Base-by-base conservation (phyloP, 2,113 vertebrate species). In the Accipiter cooperii region DNA sequence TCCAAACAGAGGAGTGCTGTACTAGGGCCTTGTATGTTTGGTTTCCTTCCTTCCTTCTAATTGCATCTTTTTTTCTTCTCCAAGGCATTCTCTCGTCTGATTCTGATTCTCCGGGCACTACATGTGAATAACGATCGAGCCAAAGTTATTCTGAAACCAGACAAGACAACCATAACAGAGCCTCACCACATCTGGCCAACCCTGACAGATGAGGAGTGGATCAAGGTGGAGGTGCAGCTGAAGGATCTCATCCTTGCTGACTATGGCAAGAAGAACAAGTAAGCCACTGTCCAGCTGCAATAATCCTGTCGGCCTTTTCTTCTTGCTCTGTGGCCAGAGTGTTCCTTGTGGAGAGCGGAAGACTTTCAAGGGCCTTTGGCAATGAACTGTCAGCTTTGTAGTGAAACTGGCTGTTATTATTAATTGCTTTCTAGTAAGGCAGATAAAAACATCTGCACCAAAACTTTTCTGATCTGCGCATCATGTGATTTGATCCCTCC, bases 191-290 rank as follows among this genome's bases (percentile, higher is more conserved):
- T 99, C 97, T 99, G 99, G 99, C 99, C 99, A 90, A 99, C 99
- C 2, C 98, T 99, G 94, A 99, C 99, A 0, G 99, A 99, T 1
- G 99, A 99, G 93, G 99, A 99, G 85, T 99, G 99, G 99, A 99
- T 99, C 97, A 99, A 99, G 91, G 99, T 99, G 94, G 99, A 99
- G 91, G 99, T 99, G 96, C 99, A 99, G 88, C 99, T 99, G 84
- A 99, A 99, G 88, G 99, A 99, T 96, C 98, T 99, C 34, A 99
- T 99, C 96, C 97, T 99, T 96, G 99, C 99, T 2, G 99, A 99
- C 95, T 99, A 99, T 3, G 99, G 99, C 97, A 99, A 99, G 98
- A 99, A 99, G 98, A 99, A 99, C 98, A 99, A 99, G 99, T 99
- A 95, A 98, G 99, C 69, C 8, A 5, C 36, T 46, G 36, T 63